A percentile compares a stretch with the other conserved stretches of the same genome.
These are phyloP conservation scores for Lepisosteus oculatus DNA, from an alignment of 2,113 vertebrate species.

Conservation along the genomic window DNA sequence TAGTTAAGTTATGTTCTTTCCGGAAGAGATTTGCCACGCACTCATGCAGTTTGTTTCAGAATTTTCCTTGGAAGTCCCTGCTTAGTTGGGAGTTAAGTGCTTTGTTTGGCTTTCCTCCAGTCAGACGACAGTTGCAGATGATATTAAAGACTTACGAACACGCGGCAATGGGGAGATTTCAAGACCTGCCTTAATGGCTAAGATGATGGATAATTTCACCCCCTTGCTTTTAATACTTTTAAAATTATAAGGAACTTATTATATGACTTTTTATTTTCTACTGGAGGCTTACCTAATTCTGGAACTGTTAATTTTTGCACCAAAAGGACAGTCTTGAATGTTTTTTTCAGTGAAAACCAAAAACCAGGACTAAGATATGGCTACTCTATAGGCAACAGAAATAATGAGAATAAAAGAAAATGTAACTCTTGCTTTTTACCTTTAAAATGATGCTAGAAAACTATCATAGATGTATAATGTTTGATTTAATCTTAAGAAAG, in stretches of 20 bases:
- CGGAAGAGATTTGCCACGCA: neutral
- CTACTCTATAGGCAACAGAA: neutral
- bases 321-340: neutral
- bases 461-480: too few species aligned
- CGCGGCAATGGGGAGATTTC: neutral
- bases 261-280: neutral
- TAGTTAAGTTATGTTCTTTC: too few species aligned
- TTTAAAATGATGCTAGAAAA: too few species aligned
- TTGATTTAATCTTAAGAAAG: too few species aligned
- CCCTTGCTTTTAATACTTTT: neutral
- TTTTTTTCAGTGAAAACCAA: constrained; percentile 12
- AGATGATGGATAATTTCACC: neutral
- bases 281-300: neutral
- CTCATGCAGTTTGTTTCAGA: neutral
- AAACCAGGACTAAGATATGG: neutral
- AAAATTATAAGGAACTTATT: neutral
- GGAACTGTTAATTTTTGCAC: neutral
- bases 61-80: neutral
- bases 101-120: neutral
- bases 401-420: too few species aligned
- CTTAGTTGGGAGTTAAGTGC: neutral
- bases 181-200: constrained; percentile 5
- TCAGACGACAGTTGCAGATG: neutral
- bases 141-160: neutral
- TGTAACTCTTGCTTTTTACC: too few species aligned